Conservation (phyloP, 2,113 vertebrate genomes). For the Nanorana parkeri region DNA sequence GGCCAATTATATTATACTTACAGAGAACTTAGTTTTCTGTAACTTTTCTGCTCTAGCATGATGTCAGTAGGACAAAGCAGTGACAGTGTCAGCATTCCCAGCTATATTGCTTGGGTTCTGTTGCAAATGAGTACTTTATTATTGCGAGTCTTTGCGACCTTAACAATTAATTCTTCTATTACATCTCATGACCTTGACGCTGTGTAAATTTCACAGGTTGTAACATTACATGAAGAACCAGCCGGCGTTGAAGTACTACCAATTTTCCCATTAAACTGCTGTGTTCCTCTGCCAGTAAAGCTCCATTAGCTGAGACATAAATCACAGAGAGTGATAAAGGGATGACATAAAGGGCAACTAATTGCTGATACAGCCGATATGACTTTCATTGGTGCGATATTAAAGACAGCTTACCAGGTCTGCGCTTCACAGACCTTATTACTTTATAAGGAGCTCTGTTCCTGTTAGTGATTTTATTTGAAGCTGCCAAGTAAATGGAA, state of each 20-base stretch:
- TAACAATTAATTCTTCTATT: neutral
- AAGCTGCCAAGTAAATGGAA: neutral
- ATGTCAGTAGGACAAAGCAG: too few relatives aligned
- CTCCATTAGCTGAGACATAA: neutral
- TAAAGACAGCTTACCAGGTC: neutral
- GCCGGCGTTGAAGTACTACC: neutral
- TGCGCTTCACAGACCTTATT: neutral
- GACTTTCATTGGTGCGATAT: neutral
- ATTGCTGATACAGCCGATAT: neutral
- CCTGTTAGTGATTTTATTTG: neutral
- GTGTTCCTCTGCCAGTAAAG: neutral
- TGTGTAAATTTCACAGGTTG: slow-evolving; percentile 22
- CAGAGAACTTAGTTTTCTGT: too few relatives aligned
- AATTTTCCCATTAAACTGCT: neutral
- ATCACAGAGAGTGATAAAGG: too few relatives aligned
- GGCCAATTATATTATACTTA: too few relatives aligned
- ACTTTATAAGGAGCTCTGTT: neutral
- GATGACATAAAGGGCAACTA: neutral
- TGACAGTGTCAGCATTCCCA: neutral
- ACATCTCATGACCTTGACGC: slow-evolving; percentile 20
- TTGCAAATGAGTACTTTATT: neutral
- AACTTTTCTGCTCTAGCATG: too few relatives aligned
- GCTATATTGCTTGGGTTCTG: neutral
- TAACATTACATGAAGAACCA: neutral
- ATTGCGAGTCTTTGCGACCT: neutral